Evolutionary conservation across 2,888 invertebrate genomes (phyloP), one percentile per base, ranked within the genome.

Genomic region (Conchocele bisecta): DNA sequence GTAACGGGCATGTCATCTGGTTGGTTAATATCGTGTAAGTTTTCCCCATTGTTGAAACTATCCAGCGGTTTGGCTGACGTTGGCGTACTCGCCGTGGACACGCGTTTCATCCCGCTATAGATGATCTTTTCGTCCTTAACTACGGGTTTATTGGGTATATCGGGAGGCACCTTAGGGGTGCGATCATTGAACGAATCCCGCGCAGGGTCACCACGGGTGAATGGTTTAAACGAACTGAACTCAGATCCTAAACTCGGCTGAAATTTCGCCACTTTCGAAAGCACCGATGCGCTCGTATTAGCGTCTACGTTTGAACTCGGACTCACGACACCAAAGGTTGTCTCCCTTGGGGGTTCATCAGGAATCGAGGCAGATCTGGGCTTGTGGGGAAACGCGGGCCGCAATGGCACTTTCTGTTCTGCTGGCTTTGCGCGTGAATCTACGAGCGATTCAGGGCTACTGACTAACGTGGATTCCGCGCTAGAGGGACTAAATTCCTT

Each of bases 201-300:
- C 6, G 59, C 73, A 26, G 51, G 54, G 13, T 83, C 83, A 15
- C 78, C 77, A 4, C 83, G 61, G 17, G 69, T 72, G 58, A 83
- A 83, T 28, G 78, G 81, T 63, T 78, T 68, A 56, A 81, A 81
- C 7, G 83, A 78, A 50, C 75, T 77, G 33, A 79, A 76, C 37
- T 75, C 77, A 35, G 81, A 79, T 28, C 79, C 81, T 35, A 77
- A 58, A 46, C 35, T 63, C 13, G 81, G 78, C 39, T 83, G 83
- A 74, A 83, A 83, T 65, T 77, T 74, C 46, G 81, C 81, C n/a
- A 83, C 83, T 78, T 83, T 83, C 39, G 83, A 79, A 33, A 83
- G 64, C n/a, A 82, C 81, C 13, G 84, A 83, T 11, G 82, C 78
- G 57, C 58, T 69, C 37, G 64, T 57, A 56, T 66, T 66, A 35